These are phyloP conservation scores for Mastigias papua DNA, from an alignment of 30 jellyfish, hydroid and myxozoan species.

Conservation along the genomic window DNA sequence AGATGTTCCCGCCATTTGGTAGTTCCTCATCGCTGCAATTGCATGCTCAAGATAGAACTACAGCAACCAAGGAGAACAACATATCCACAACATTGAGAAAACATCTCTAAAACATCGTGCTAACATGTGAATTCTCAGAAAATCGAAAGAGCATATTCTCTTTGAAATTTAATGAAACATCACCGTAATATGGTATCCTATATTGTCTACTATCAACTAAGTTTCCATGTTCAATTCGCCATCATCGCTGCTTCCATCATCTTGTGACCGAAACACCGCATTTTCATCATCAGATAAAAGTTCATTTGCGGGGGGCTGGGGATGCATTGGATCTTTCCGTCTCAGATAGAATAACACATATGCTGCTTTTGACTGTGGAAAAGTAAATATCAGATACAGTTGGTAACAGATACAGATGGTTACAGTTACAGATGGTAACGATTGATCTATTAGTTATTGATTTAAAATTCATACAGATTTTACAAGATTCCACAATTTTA, in stretches of 20 bases:
- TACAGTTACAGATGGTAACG: too few species aligned
- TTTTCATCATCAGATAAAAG: slow-evolving; percentile 90
- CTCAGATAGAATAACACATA: slow-evolving; percentile 90
- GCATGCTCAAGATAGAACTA: background rate
- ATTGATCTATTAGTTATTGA: too few species aligned
- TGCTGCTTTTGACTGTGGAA: slow-evolving; percentile 94
- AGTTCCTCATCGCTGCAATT: background rate
- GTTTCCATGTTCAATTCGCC: slow-evolving; percentile 64
- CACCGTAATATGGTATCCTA: background rate
- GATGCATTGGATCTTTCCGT: slow-evolving; percentile 94
- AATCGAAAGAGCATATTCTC: background rate
- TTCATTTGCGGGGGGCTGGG: slow-evolving; percentile 81
- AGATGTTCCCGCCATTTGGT: too few species aligned
- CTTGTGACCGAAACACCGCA: slow-evolving; percentile 44
- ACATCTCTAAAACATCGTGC: background rate
- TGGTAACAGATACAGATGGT: background rate
- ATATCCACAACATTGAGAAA: background rate
- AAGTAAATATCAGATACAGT: background rate
- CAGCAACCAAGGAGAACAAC: background rate
- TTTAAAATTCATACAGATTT: too few species aligned
- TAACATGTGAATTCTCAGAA: background rate
- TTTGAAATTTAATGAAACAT: slow-evolving; percentile 1
- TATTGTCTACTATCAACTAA: background rate
- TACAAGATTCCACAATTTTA: too few species aligned
- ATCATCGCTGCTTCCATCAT: slow-evolving; percentile 61